Conservation (phyloP, 2,888 invertebrate species). For the Chydorus sphaericus region DNA sequence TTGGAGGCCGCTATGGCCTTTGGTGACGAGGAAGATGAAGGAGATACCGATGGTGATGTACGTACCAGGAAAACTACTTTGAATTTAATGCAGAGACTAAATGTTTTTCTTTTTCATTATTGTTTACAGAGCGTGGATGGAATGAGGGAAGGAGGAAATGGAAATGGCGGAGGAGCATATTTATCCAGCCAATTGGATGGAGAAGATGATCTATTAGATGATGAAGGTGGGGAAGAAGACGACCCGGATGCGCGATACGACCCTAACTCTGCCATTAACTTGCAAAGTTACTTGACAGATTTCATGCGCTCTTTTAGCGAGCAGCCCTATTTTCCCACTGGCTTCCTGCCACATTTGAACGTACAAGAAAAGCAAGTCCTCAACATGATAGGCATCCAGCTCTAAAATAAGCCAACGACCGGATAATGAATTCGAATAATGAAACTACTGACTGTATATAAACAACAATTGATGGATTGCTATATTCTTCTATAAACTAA, state of each 20-base stretch:
- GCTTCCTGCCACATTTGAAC: slow-evolving; percentile 44
- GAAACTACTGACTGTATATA: not conserved
- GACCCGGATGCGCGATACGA: slow-evolving; percentile 44
- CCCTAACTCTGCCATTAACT: slow-evolving; percentile 41
- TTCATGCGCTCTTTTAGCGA: slow-evolving; percentile 45
- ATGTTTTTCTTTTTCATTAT: not conserved
- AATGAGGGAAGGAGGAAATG: not conserved
- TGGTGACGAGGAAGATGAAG: slow-evolving; percentile 28
- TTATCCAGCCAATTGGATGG: not conserved
- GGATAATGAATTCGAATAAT: not conserved
- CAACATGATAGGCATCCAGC: slow-evolving; percentile 8
- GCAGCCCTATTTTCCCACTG: slow-evolving; percentile 42
- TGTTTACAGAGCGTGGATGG: not conserved
- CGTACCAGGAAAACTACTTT: not conserved
- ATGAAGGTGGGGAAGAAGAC: slow-evolving; percentile 35
- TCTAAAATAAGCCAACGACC: not conserved
- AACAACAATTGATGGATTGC: too few relatives aligned
- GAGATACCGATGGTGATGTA: slow-evolving; percentile 19
- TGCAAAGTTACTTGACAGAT: slow-evolving; percentile 45
- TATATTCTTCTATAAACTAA: too few relatives aligned
- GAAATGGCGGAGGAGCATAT: slow-evolving; percentile 13
- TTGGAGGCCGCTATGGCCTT: slow-evolving; percentile 33
- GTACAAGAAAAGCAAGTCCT: slow-evolving; percentile 39
- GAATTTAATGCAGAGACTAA: not conserved
- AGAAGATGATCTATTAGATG: not conserved